These are phyloP conservation scores for Palythoa caribaeorum DNA, from an alignment of 92 coral and sea anemone species.

Conservation along the genomic window DNA sequence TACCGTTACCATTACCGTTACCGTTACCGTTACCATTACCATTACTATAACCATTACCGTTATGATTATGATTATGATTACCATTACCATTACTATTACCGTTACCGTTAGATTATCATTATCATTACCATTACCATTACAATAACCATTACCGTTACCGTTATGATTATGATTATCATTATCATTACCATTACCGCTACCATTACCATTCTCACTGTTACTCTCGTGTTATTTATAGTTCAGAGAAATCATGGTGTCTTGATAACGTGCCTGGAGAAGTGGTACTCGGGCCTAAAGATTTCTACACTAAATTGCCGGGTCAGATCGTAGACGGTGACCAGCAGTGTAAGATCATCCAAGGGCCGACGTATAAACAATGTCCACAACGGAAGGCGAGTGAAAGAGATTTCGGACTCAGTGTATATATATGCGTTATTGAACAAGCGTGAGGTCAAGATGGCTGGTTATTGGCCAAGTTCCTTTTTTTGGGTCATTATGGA, in stretches of 20 bases:
- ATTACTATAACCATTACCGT: background rate
- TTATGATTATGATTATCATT: background rate
- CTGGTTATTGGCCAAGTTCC: no score
- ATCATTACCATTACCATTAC: background rate
- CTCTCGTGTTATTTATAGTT: background rate
- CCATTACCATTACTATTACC: background rate
- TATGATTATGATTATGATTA: no score
- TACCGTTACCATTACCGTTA: no score
- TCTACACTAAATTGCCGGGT: constrained; percentile 59
- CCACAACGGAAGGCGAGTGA: constrained; percentile 30
- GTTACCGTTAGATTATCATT: background rate
- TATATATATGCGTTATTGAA: background rate
- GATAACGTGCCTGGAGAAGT: constrained; percentile 36
- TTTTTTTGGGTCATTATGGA: no score
- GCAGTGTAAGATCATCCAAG: constrained; percentile 49
- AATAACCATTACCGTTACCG: background rate
- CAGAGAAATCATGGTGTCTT: constrained; percentile 45
- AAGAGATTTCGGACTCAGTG: background rate
- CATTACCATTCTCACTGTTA: background rate
- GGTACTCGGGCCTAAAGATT: constrained; percentile 24
- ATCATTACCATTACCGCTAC: background rate
- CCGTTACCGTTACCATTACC: no score
- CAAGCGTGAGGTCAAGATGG: background rate
- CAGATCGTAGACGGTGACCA: constrained; percentile 54
- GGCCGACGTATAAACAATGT: constrained; percentile 44